Evolutionary conservation across 1,140 invertebrate species (phyloP).

Genomic region (Drosophila rufa): DNA sequence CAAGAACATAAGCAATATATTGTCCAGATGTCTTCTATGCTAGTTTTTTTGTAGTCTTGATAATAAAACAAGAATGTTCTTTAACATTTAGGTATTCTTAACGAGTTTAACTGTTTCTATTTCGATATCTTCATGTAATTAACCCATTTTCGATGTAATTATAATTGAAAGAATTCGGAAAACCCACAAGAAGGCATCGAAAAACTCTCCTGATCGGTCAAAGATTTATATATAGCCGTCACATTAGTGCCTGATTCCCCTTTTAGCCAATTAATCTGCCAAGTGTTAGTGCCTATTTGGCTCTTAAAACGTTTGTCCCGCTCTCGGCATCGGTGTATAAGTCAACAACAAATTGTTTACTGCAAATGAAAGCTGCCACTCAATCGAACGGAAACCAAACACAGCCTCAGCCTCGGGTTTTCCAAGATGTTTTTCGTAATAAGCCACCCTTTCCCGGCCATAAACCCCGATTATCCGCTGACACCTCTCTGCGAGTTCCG

Average conservation of each 20-base stretch:
- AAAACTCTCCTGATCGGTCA: too few species aligned
- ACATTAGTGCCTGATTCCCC: background rate
- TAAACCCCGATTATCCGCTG: slow-evolving; percentile 2
- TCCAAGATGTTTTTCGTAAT: background rate
- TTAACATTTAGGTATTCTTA: slow-evolving; percentile 1
- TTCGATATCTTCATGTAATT: too few species aligned
- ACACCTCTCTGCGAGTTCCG: background rate
- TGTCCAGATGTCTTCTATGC: slow-evolving; percentile 5
- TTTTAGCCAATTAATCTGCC: background rate
- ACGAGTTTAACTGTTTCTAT: background rate
- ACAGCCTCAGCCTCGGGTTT: background rate
- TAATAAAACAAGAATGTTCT: slow-evolving; percentile 17
- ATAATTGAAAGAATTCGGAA: too few species aligned
- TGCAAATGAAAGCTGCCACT: slow-evolving; percentile 5
- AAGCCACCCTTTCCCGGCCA: background rate
- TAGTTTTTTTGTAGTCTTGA: slow-evolving; percentile 21
- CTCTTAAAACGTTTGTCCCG: background rate
- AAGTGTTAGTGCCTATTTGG: slow-evolving; percentile 2
- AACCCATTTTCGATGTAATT: too few species aligned
- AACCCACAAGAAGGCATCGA: too few species aligned
- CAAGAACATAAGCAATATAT: slow-evolving; percentile 3
- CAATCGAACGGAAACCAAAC: background rate
- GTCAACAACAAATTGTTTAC: background rate
- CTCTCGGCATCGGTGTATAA: background rate
- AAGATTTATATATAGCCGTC: background rate